Base-by-base conservation (phyloP, 2,797 vertebrate species). In the Discoglossus pictus region DNA sequence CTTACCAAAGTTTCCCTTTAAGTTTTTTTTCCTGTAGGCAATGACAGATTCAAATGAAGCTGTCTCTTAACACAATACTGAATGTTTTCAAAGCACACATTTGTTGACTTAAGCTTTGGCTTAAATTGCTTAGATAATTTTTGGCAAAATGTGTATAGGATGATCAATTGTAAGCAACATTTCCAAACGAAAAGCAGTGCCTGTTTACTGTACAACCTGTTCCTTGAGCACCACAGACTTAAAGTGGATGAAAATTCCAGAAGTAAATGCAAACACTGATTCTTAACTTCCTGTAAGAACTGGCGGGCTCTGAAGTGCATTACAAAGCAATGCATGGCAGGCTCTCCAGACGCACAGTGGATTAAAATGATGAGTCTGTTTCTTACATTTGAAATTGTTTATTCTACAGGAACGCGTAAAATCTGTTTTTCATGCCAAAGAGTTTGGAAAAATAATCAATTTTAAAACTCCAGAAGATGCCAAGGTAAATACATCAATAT, bases 401-500 rank as follows among this genome's bases (percentile, higher is more conserved):
- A 65, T 61, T 61, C 75, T 80, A 18, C 80, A 98, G 97, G 97
- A 98, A 80, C 89, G 95, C 72, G 94, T 99, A 2, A 98, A 96
- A 70, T 98, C 96, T 56, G 96, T 99, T 68, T 99, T 99, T 76
- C 95, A 99, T 68, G 92, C 96, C 84, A 98, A 95, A 84, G 95
- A 99, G 84, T 98, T 95, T 87, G 96, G 95, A 73, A 99, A 99
- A 89, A 99, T 99, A 77, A 93, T 99, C 81, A 99, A 99, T 85
- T 98, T 99, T 80, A 93, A 65, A 87, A 92, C 83, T 62, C 84
- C 93, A 25, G 92, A 95, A 71, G 87, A 98, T 75, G 97, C 97
- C 67, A 94, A 85, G 89, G 97, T 98, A 87, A 88, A 80, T 75
- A 77, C 7, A 77, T 74, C 52, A 7, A 21, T 68, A 6, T 55